phyloP scores from a whole-genome alignment of 2,113 vertebrate species.

The Tyto alba region DNA sequence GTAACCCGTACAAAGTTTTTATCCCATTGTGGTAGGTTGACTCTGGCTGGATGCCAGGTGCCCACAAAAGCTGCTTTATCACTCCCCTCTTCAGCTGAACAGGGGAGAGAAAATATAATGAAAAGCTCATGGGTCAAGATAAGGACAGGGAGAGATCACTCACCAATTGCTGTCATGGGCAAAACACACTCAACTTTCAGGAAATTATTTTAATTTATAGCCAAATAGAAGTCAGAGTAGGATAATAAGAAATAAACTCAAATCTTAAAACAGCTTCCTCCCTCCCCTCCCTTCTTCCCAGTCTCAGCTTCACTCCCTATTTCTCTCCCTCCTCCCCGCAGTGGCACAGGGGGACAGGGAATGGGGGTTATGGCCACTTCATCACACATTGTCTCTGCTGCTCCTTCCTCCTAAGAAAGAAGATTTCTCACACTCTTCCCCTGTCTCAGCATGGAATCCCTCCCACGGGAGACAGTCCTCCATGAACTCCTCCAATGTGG shows the following conservation, averaged over 20 bases:
- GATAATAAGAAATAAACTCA: background rate
- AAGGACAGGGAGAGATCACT: background rate
- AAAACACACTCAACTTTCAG: background rate
- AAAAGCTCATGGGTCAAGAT: background rate
- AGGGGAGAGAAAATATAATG: background rate
- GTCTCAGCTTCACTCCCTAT: background rate
- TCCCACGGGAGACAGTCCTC: background rate
- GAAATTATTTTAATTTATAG: background rate
- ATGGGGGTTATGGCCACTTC: background rate
- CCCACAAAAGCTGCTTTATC: background rate
- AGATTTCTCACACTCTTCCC: background rate
- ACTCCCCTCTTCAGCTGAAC: too few species aligned
- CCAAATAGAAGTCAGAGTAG: background rate
- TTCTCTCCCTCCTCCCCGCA: background rate
- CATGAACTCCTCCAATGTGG: background rate
- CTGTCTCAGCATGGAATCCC: background rate
- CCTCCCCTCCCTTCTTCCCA: background rate
- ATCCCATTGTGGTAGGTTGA: background rate
- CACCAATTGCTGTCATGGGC: background rate
- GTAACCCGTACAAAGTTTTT: background rate
- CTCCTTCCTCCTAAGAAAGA: background rate
- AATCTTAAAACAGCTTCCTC: background rate
- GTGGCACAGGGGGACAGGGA: fast-evolving
- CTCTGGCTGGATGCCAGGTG: background rate
- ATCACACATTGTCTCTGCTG: background rate